phyloP scores from a whole-genome alignment of 2,113 vertebrate genomes.

The Erythrocercus mccallii region DNA sequence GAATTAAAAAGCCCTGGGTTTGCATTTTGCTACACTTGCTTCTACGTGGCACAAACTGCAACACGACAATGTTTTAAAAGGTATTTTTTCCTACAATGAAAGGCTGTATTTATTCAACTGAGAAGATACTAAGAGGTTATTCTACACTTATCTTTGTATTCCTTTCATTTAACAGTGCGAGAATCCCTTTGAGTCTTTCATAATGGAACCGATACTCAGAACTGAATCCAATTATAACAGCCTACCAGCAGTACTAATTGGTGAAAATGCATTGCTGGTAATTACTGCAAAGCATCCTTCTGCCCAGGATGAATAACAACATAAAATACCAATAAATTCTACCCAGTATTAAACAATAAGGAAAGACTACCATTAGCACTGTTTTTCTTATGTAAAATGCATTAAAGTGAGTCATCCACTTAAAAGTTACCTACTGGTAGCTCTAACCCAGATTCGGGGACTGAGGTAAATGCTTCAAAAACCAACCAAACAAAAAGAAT shows the following conservation, averaged over 20 bases:
- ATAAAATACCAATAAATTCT: slow-evolving; percentile 38
- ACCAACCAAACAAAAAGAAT: neutral
- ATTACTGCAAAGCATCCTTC: slow-evolving; percentile 42
- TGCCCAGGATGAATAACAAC: neutral
- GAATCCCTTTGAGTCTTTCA: slow-evolving; percentile 21
- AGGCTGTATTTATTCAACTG: neutral
- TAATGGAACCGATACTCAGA: slow-evolving; percentile 52
- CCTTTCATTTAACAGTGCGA: neutral
- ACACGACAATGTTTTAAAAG: neutral
- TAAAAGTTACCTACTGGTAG: slow-evolving; percentile 53
- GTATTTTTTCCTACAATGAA: neutral
- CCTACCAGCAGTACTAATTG: slow-evolving; percentile 51
- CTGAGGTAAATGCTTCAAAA: slow-evolving; percentile 15
- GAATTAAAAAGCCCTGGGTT: neutral
- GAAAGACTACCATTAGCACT: slow-evolving; percentile 44
- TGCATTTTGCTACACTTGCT: neutral
- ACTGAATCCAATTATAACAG: slow-evolving; percentile 60
- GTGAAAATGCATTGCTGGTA: slow-evolving; percentile 36
- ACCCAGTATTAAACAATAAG: slow-evolving; percentile 22
- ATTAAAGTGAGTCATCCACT: slow-evolving; percentile 67
- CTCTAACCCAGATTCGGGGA: slow-evolving; percentile 51
- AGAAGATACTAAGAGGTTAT: neutral
- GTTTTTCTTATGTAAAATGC: slow-evolving; percentile 69
- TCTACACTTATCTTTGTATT: neutral
- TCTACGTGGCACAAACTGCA: neutral